These are phyloP conservation scores for Rousettus madagascariensis DNA, from an alignment of 2,797 vertebrate species.

Conservation along the genomic window DNA sequence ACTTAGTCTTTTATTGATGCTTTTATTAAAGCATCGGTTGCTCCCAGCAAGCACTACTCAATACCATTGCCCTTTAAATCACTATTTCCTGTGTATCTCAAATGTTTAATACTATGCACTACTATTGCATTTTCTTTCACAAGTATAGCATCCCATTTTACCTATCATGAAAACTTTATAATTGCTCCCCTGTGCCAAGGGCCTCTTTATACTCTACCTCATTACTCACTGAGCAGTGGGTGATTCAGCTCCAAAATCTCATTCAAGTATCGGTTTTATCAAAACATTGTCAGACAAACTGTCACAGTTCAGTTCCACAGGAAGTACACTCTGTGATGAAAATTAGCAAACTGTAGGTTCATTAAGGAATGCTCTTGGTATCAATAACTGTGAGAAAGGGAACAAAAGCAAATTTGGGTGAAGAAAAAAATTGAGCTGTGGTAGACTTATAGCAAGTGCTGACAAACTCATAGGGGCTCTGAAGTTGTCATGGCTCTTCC, in stretches of 20 bases:
- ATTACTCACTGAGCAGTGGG: background rate
- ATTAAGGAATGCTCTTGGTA: background rate
- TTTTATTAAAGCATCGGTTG: background rate
- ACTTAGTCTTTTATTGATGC: background rate
- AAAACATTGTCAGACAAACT: background rate
- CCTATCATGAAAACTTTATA: background rate
- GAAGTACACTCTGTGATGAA: background rate
- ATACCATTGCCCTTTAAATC: background rate
- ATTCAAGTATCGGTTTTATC: background rate
- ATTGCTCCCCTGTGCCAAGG: background rate
- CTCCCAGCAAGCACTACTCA: background rate
- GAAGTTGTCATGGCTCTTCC: background rate
- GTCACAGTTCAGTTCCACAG: background rate
- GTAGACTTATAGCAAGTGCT: background rate
- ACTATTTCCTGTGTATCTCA: background rate
- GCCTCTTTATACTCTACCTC: background rate
- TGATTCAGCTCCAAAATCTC: background rate
- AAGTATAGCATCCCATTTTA: background rate
- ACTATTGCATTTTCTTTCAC: background rate
- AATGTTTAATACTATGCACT: background rate
- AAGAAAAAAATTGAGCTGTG: background rate
- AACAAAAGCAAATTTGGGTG: background rate
- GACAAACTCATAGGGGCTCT: background rate
- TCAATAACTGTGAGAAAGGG: background rate
- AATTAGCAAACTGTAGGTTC: background rate